A percentile compares a stretch with the other conserved stretches of the same genome.
These are phyloP conservation scores for Agrochola macilenta DNA, from an alignment of 2,888 invertebrate species.

Conservation along the genomic window DNA sequence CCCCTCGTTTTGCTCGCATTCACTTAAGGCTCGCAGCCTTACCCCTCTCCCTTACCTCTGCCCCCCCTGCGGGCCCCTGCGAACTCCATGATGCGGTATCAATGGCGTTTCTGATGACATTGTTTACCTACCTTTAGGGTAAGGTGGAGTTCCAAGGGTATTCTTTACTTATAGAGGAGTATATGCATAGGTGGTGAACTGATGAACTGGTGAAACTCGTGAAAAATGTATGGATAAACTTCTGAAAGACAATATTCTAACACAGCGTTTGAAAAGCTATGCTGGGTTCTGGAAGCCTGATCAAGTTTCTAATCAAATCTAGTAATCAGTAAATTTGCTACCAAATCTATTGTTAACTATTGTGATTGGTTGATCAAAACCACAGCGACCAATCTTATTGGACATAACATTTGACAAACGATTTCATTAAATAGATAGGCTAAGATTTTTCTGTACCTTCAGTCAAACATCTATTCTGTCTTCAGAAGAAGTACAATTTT, in stretches of 20 bases:
- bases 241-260: neutral
- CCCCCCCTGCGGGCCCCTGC: slow-evolving; percentile 29
- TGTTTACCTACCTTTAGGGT: slow-evolving; percentile 42
- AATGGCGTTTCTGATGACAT: slow-evolving; percentile 57
- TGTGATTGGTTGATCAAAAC: slow-evolving; percentile 2
- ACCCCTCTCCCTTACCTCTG: slow-evolving; percentile 35
- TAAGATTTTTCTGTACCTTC: neutral
- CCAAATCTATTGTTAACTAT: neutral
- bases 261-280: neutral
- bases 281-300: neutral
- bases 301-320: slow-evolving; percentile 1
- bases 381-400: neutral
- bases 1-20: slow-evolving; percentile 86
- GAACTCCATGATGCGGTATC: slow-evolving; percentile 58
- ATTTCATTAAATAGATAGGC: slow-evolving; percentile 17
- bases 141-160: slow-evolving; percentile 16
- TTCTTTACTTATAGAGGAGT: slow-evolving; percentile 7
- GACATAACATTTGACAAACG: neutral
- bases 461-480: neutral
- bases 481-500: neutral
- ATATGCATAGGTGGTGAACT: neutral
- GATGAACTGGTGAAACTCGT: neutral
- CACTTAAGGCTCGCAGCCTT: slow-evolving; percentile 69
- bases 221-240: neutral
- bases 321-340: neutral